Conservation (phyloP, 2,797 vertebrate species). For the Rhinophrynus dorsalis region DNA sequence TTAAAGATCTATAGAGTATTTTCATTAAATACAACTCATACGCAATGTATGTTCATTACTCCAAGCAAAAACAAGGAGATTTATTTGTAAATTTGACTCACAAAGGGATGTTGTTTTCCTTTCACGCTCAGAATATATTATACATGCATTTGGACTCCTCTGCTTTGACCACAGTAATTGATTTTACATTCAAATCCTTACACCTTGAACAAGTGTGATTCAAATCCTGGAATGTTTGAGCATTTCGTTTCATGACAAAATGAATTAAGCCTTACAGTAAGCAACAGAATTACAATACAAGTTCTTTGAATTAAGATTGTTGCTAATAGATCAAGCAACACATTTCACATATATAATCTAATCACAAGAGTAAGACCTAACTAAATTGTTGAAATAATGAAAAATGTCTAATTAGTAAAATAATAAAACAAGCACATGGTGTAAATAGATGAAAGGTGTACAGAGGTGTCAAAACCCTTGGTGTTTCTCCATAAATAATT, state of each 20-base stretch:
- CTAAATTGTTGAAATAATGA: background rate
- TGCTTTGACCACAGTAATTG: slow-evolving; percentile 32
- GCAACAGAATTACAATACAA: background rate
- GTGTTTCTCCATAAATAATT: background rate
- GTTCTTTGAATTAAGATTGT: slow-evolving; percentile 8
- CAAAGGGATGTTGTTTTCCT: slow-evolving; percentile 22
- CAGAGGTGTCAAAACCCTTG: background rate
- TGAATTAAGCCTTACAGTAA: slow-evolving; percentile 22
- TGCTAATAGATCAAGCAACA: slow-evolving; percentile 5
- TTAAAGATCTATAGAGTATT: background rate
- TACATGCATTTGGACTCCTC: slow-evolving; percentile 27
- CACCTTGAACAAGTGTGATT: slow-evolving; percentile 15
- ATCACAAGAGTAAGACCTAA: background rate
- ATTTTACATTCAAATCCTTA: slow-evolving; percentile 34
- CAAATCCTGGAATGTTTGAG: slow-evolving; percentile 12
- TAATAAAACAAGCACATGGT: background rate
- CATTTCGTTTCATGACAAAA: slow-evolving; percentile 26
- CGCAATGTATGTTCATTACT: slow-evolving; percentile 15
- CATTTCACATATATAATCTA: background rate
- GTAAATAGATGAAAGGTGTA: background rate
- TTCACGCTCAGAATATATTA: background rate
- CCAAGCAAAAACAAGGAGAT: slow-evolving; percentile 20
- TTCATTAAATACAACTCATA: slow-evolving; percentile 34
- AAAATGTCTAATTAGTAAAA: background rate
- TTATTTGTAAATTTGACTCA: slow-evolving; percentile 10